phyloP scores from a whole-genome alignment of 2,113 vertebrate genomes.

The Prochilodus magdalenae region DNA sequence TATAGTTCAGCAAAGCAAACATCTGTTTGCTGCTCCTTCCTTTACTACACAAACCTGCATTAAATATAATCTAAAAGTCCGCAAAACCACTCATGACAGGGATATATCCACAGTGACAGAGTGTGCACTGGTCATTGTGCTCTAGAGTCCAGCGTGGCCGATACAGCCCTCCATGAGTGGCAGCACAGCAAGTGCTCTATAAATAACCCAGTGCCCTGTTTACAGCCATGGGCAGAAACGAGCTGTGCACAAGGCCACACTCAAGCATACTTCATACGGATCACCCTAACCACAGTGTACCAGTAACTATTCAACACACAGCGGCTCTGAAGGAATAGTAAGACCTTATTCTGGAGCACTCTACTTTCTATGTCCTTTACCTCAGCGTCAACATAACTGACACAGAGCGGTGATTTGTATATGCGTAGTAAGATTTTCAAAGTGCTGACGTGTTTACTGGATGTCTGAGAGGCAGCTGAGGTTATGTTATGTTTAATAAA shows the following conservation, averaged over 20 bases:
- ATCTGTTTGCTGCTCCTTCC: too few species aligned
- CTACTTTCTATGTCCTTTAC: not conserved
- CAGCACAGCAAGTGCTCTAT: constrained; percentile 60
- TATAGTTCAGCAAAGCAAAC: too few species aligned
- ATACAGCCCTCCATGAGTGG: constrained; percentile 58
- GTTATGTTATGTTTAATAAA: not conserved
- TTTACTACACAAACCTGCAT: not conserved
- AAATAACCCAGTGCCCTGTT: constrained; percentile 67
- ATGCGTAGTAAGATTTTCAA: not conserved
- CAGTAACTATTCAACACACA: not conserved
- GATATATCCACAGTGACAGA: not conserved
- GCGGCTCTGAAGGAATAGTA: not conserved
- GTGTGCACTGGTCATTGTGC: not conserved
- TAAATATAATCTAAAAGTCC: not conserved
- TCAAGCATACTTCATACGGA: not conserved
- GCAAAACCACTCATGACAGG: not conserved
- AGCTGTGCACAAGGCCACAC: not conserved
- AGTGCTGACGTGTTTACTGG: not conserved
- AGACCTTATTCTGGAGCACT: not conserved
- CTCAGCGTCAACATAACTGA: not conserved
- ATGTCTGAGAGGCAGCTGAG: not conserved
- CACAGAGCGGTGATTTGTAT: not conserved
- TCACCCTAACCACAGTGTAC: not conserved
- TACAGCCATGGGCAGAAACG: constrained; percentile 33
- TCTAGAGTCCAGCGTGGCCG: constrained; percentile 7